Base-by-base conservation (phyloP, 2,888 invertebrate species). In the Seira musarum region DNA sequence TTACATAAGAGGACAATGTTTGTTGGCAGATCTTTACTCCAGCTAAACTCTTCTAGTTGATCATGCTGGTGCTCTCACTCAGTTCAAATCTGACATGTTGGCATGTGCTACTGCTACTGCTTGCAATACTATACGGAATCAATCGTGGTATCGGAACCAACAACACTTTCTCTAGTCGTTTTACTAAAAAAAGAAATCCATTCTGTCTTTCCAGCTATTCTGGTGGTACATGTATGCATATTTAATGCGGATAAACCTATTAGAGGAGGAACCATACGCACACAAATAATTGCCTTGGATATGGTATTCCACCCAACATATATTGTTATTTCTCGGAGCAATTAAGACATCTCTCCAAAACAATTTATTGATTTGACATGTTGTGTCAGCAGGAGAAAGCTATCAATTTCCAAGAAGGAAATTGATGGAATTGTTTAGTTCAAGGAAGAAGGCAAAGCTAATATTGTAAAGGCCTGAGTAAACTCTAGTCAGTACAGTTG, bases 61-160 rank as follows among this genome's bases (percentile, higher is more conserved):
- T 74, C 24, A 71, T 64, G 30, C 15, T 76, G 64, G 69, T 57
- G 49, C 24, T 60, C 21, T 2, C n/a, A 53, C 63, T 69, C 57
- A 70, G 77, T 77, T 77, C 64, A 77, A 21, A 64, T 77, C 70
- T 77, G 77, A 70, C 77, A 69, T 77, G 69, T 77, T 77, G 77
- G 70, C 77, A 65, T 77, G 77, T 24, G 53, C 46, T 24, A 21
- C 5, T 60, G 60, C 60, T 60, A n/a, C 2, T 5, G 21, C 60
- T 49, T 60, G 60, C n/a, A n/a, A n/a, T n/a, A n/a, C n/a, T n/a
- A n/a, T 60, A 60, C 22, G 22, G 5, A 60, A 21, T 60, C 60
- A 21, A 60, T 60, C 22, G 21, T 60, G 21, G 60, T 60, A 17
- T 53, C 13, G 53, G 21, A 21, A 21, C 60, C 60, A 60, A 22